phyloP scores from a whole-genome alignment of 2,888 invertebrate genomes.

The Cynaeus angustus region DNA sequence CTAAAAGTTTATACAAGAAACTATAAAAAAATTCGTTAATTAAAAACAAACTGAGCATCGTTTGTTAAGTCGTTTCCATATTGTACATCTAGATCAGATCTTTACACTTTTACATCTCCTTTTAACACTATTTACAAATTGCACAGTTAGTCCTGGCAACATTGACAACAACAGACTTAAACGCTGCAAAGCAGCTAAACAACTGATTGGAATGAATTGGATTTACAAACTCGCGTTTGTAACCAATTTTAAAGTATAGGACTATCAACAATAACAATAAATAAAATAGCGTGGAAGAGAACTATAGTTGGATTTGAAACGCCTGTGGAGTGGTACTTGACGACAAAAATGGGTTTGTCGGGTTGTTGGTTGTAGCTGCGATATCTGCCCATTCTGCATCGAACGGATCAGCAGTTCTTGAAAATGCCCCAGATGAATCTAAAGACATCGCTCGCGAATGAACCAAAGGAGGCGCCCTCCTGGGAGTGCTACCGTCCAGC shows the following conservation, averaged over 20 bases:
- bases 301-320: constrained; percentile 77
- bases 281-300: constrained; percentile 46
- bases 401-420: constrained; percentile 78
- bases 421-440: constrained; percentile 69
- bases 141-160: constrained; percentile 68
- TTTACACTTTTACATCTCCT: constrained; percentile 26
- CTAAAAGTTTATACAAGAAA: constrained; percentile 15
- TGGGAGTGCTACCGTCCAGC: constrained; percentile 70
- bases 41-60: constrained; percentile 36
- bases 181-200: too few species aligned
- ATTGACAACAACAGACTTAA: constrained; percentile 36
- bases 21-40: constrained; percentile 21
- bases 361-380: constrained; percentile 73
- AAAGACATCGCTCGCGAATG: constrained; percentile 75
- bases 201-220: constrained; percentile 44
- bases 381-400: constrained; percentile 89
- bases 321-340: constrained; percentile 73
- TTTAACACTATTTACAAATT: constrained; percentile 64
- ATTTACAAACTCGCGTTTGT: neutral
- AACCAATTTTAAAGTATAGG: constrained; percentile 13
- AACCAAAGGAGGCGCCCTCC: constrained; percentile 74
- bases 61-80: constrained; percentile 17
- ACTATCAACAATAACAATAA: constrained; percentile 52
- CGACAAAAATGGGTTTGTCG: constrained; percentile 78
- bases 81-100: constrained; percentile 18